Evolutionary conservation across 2,888 invertebrate species (phyloP), one percentile per base, ranked within the genome.

Genomic region (Drosophila yooni): DNA sequence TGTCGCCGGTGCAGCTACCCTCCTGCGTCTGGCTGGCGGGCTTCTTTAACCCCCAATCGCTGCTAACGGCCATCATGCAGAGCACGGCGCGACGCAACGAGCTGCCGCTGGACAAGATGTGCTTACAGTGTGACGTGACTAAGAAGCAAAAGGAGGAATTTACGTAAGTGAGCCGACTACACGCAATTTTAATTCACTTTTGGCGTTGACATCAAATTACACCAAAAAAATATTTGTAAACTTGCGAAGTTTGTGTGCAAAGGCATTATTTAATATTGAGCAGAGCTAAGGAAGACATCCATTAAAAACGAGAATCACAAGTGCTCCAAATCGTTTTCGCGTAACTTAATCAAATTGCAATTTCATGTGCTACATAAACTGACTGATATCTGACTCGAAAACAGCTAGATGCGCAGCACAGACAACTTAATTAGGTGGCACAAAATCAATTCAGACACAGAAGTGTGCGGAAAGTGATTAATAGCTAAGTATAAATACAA

Each of bases 51-150:
- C 99, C 99, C 0, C 99, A 99, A 93, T 98, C 98, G 46, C 95
- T 99, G 87, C 94, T 99, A 68, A 99, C 99, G 0, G 99, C 99
- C 56, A 99, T 99, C 89, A 99, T 99, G 98, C 99, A 99, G 94
- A 98, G 98, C 89, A 98, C 98, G 36, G 99, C 99, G 0, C 95
- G 99, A 36, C 96, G 97, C 91, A 97, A 98, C 90, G 97, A 98
- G 92, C 94, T 98, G 85, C 99, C 99, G 0, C 94, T 99, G 52
- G 99, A 99, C 93, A 98, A 98, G 94, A 99, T 99, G 98, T 98
- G 98, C 92, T 94, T 99, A 25, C 98, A 98, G 91, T 98, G 98
- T 92, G 99, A 99, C 93, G 99, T 99, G 66, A 99, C 99, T 10
- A 99, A 99, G 94, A 99, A 99, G 92, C 96, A 96, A 92, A 97